Conservation (phyloP, 2,113 vertebrate species). For the Pavo muticus region DNA sequence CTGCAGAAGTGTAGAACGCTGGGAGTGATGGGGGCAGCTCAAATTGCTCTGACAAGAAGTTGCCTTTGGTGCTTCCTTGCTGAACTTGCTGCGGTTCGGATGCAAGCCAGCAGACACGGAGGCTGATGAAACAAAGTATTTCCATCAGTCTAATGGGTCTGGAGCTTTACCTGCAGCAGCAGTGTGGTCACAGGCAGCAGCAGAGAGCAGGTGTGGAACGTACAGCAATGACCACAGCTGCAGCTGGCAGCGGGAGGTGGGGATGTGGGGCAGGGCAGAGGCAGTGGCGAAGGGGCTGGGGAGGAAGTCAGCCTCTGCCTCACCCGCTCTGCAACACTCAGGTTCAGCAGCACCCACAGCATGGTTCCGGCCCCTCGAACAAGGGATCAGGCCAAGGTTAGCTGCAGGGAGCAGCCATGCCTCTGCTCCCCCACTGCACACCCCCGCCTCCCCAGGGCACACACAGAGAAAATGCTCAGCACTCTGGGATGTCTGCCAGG, state of each 20-base stretch:
- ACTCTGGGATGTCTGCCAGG: conserved; percentile 41
- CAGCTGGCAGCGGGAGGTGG: not conserved
- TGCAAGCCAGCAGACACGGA: not conserved
- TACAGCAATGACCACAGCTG: fast-evolving
- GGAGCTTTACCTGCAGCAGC: not conserved
- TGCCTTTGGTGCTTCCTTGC: not conserved
- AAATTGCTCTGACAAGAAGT: not conserved
- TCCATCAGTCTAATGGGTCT: not conserved
- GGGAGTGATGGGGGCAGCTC: not conserved
- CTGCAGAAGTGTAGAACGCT: not conserved
- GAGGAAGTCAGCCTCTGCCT: not conserved
- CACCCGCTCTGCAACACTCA: not conserved
- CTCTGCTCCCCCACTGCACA: not conserved
- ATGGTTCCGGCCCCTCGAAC: not conserved
- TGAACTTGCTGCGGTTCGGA: conserved; percentile 17
- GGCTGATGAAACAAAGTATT: conserved; percentile 1
- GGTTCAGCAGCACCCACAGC: not conserved
- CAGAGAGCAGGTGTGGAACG: fast-evolving
- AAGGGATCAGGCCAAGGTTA: conserved; percentile 29
- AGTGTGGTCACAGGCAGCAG: not conserved
- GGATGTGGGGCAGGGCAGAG: not conserved
- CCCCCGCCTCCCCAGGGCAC: not conserved
- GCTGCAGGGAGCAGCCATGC: not conserved
- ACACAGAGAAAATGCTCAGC: not conserved
- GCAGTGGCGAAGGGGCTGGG: not conserved